Conservation (phyloP, 2,113 vertebrate genomes). For the Silurus meridionalis region DNA sequence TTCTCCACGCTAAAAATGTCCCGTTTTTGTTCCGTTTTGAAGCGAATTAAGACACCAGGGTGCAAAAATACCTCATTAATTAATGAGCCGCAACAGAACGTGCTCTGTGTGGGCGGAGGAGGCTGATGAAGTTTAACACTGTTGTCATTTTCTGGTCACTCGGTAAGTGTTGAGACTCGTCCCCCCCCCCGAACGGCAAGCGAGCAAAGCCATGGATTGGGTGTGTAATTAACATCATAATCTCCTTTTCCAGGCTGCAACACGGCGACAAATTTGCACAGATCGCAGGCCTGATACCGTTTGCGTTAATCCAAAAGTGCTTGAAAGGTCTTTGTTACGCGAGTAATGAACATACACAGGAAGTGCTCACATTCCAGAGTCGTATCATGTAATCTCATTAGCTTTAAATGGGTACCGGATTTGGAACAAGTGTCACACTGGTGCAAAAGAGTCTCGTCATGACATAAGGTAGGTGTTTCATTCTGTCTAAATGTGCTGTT, state of each 20-base stretch:
- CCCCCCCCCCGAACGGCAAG: constrained; percentile 26
- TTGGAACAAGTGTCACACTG: constrained; percentile 32
- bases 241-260: constrained; percentile 22
- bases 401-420: constrained; percentile 11
- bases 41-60: background rate
- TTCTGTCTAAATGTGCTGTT: constrained; percentile 14
- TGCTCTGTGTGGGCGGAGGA: constrained; percentile 18
- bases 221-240: constrained; percentile 51
- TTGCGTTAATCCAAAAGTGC: constrained; percentile 20
- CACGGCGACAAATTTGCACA: constrained; percentile 32
- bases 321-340: constrained; percentile 21
- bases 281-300: constrained; percentile 21
- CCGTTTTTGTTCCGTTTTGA: background rate
- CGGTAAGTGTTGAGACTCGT: constrained; percentile 66
- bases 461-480: constrained; percentile 50
- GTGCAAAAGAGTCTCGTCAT: constrained; percentile 26
- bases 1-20: background rate
- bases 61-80: background rate
- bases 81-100: background rate
- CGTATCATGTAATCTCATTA: constrained; percentile 28
- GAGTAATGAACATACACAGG: constrained; percentile 10
- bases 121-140: constrained; percentile 55
- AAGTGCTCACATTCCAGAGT: constrained; percentile 17
- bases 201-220: constrained; percentile 42
- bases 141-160: constrained; percentile 64